Base-by-base conservation (phyloP, 1,140 invertebrate species). In the Eufriesea mexicana region DNA sequence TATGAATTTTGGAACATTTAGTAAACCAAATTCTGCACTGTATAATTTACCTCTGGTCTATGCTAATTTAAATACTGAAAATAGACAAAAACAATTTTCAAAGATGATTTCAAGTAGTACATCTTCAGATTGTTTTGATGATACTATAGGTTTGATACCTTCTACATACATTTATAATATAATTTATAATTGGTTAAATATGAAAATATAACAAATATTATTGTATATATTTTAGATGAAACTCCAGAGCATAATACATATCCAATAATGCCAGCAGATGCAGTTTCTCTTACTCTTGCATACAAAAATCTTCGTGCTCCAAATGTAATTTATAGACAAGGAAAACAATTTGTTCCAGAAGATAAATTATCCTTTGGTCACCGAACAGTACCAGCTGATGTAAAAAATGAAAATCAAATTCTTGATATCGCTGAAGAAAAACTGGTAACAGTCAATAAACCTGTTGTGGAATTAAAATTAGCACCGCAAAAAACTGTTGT, bases 371-470 rank as follows among this genome's bases (percentile, higher is more conserved):
- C 91, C 0, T 95, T 91, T 72, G 94, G 94, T 2, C 94, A 94
- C 4, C 86, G 88, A 28, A 91, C 91, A 35, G 83, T 90, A 47
- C 94, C 94, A 10, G 81, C 89, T 8, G 92, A 95, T 47, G 89
- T 82, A 79, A 35, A 54, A 18, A 28, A 45, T 5, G 88, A 88
- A 7, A 89, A 91, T 0, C 86, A 79, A 10, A 83, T 89, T 10
- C 83, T 79, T 5, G 91, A 94, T 10, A 87, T 95, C 45, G 90
- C 93, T 20, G 94, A 95, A 73, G 94, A 95, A 68, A 94, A 93
- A 84, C 89, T 95, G 0, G 89, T 90, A n/a, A 91, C 89, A 64
- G 86, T 94, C 9, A 93, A 95, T 54, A 93, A 89, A 55, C 92
- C 94, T 14, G 90, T 95, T 8, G 91, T 95, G 23, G 93, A 94